These are phyloP conservation scores for Drosophila sechellia DNA, from an alignment of 1,140 invertebrate genomes.

Conservation along the genomic window DNA sequence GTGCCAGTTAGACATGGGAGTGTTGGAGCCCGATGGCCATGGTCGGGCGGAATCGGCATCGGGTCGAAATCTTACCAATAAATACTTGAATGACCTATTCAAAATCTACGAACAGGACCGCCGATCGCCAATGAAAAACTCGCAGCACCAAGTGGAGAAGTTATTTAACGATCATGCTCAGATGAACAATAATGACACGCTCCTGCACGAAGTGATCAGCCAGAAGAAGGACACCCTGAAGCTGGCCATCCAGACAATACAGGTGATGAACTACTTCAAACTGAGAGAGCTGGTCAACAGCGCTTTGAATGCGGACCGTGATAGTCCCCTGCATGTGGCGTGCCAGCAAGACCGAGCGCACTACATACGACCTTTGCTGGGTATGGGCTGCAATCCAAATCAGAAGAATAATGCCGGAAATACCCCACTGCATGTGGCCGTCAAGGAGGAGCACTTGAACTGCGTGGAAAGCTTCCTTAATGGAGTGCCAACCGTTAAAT, in stretches of 20 bases:
- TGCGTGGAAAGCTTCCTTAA: conserved; percentile 74
- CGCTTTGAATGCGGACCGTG: conserved; percentile 64
- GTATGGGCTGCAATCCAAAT: conserved; percentile 85
- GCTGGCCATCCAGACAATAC: conserved; percentile 59
- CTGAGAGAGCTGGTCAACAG: conserved; percentile 63
- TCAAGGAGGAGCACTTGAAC: conserved; percentile 78
- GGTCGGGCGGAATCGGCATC: background rate
- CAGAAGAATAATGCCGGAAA: conserved; percentile 85
- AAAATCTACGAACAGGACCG: conserved; percentile 54
- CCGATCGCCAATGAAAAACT: background rate
- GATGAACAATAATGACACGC: conserved; percentile 60
- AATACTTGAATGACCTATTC: conserved; percentile 57
- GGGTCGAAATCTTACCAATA: conserved; percentile 7
- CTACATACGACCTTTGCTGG: conserved; percentile 75
- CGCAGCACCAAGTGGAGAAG: conserved; percentile 39
- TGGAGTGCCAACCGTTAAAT: conserved; percentile 14
- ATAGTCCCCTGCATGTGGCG: conserved; percentile 86
- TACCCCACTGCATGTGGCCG: conserved; percentile 86
- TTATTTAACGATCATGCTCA: conserved; percentile 59
- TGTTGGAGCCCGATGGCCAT: conserved; percentile 39
- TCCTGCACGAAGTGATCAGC: conserved; percentile 74
- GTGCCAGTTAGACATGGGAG: conserved; percentile 37
- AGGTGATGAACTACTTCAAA: conserved; percentile 68
- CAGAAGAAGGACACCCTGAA: conserved; percentile 62
- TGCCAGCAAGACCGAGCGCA: conserved; percentile 84